Evolutionary conservation across 2,797 vertebrate genomes (phyloP), one percentile per base, ranked within the genome.

Genomic region (Chloroceryle amazona): DNA sequence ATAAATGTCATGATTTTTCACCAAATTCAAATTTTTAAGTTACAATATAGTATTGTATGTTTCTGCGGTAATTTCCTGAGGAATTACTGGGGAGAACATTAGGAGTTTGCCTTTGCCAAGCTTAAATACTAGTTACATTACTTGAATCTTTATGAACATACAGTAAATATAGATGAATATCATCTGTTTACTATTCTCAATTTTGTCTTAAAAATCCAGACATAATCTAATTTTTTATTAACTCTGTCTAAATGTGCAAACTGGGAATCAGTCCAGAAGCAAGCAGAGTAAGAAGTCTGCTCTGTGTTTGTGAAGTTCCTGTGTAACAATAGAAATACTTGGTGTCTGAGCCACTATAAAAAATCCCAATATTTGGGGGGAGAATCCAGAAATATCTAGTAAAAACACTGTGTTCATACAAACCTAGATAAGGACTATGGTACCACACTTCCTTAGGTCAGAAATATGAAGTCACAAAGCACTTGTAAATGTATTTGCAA

Each of bases 161-260:
- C 76, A 92, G 90, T 96, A 97, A 93, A 95, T 96, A 88, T 6
- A 93, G 94, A 97, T 95, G 86, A 97, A 94, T 96, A 95, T 97
- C 92, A 97, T 97, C 97, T 98, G 97, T 98, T 97, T 97, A 97
- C 94, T 97, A 95, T 95, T 97, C 96, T 96, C 97, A 92, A 81
- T 95, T 95, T 96, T 68, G 16, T 96, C 96, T 96, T 97, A 97
- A 97, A 91, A 92, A 93, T 95, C 84, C 93, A 97, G 91, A 96
- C 97, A 95, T 94, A 96, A 97, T 96, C 96, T 95, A 94, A 89
- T 93, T 85, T 97, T 97, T 97, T 97, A 98, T 97, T 97, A 97
- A 97, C 89, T 74, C 84, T 74, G 92, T 91, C 95, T 96, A 97
- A 97, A 95, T 96, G 96, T 95, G 76, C 92, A 96, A 96, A 88